Evolutionary conservation across 2,888 invertebrate genomes (phyloP), one percentile per base, ranked within the genome.

Genomic region (Athalia cordata): DNA sequence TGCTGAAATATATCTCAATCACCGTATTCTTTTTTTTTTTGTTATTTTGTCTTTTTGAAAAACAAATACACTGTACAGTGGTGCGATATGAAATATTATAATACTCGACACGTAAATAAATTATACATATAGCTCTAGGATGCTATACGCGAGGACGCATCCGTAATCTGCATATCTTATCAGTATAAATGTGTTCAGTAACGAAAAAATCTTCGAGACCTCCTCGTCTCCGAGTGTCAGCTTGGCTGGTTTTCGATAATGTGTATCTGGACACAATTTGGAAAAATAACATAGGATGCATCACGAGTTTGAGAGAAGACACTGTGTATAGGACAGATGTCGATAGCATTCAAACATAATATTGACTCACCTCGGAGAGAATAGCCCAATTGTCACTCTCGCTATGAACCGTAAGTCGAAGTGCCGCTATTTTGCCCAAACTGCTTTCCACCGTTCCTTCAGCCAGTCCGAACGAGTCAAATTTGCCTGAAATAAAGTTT

Each of bases 311-410:
- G 29, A 79, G 82, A 80, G 78, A 45, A 65, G 13, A 64, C 43
- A 4, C 5, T 5, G 59, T n/a, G 29, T 7, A 64, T 64, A 29
- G 6, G n/a, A 64, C n/a, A 50, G 47, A 55, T 50, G 13, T 67
- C 29, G 13, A 15, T 9, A 43, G 43, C 9, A 15, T 62, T 62
- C 3, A 64, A 64, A 47, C 4, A 45, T n/a, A n/a, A 50, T 3
- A 11, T 9, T 47, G n/a, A 13, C 92, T 92, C 89, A 97, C 97
- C 93, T 98, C 98, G 87, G 97, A 98, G 65, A 98, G 92, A 83
- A 98, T 95, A 6, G 95, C 96, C 98, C 98, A 98, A 89, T 95
- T 96, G 82, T 94, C 94, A 89, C 96, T 96, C 85, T 96, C 94
- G 80, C 93, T 93, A 83, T 95, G 95, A 15, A 97, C 95, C 80